phyloP scores from a whole-genome alignment of 2,113 vertebrate genomes.

The Columba janthina region DNA sequence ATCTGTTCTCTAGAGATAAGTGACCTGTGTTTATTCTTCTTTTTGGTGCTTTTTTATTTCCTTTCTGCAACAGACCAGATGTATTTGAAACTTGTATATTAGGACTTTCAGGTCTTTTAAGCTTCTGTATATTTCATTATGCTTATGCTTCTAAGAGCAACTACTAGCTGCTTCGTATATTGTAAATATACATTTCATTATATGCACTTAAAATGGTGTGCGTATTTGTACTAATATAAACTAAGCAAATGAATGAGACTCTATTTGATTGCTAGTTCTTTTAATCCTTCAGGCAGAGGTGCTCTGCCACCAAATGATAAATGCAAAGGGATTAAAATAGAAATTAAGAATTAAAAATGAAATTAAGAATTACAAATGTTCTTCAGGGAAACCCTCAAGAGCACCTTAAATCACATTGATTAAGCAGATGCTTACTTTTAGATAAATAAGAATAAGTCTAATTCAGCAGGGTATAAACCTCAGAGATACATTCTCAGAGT shows the following conservation, averaged over 20 bases:
- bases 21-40: background rate
- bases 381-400: background rate
- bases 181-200: background rate
- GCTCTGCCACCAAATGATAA: background rate
- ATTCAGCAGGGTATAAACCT: background rate
- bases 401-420: background rate
- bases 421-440: background rate
- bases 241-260: background rate
- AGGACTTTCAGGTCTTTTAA: background rate
- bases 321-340: background rate
- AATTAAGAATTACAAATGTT: background rate
- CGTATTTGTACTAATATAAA: background rate
- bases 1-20: background rate
- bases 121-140: background rate
- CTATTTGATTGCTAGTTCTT: background rate
- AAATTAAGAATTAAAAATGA: background rate
- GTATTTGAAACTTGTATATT: background rate
- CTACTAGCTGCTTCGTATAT: background rate
- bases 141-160: background rate
- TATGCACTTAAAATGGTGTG: background rate
- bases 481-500: background rate
- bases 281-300: background rate
- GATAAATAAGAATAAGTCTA: background rate
- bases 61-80: background rate
- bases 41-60: background rate